Evolutionary conservation across 2,797 vertebrate genomes (phyloP).

Genomic region (Lepidocolaptes lacrymiger): DNA sequence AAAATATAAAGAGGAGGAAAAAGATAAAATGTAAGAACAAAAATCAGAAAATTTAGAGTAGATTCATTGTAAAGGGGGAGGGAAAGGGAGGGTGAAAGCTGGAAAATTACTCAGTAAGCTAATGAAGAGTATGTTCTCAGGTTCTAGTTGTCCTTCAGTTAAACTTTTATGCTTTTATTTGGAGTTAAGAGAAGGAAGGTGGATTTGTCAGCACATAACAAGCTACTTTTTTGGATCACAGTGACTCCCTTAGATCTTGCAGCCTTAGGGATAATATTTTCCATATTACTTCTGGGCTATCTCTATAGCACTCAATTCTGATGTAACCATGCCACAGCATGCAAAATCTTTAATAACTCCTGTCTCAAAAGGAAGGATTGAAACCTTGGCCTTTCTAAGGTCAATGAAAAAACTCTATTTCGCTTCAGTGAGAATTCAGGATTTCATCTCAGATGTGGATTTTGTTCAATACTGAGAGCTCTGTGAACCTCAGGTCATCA

Average conservation of each 20-base stretch:
- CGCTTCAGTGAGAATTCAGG: constrained; percentile 8
- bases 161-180: neutral
- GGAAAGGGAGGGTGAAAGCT: neutral
- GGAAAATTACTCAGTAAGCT: neutral
- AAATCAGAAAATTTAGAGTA: neutral
- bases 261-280: neutral
- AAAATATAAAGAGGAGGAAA: neutral
- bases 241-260: neutral
- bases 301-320: neutral
- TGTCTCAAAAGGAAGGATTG: neutral
- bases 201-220: neutral
- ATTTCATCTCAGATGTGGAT: neutral
- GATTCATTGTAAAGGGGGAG: neutral
- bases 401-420: neutral
- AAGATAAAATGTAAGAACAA: neutral
- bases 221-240: neutral
- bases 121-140: neutral
- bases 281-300: neutral
- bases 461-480: neutral
- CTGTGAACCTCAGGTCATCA: constrained; percentile 14
- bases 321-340: neutral
- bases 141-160: neutral
- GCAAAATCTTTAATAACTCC: neutral
- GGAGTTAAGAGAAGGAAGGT: neutral
- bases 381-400: neutral